Evolutionary conservation across 2,797 vertebrate genomes (phyloP).

Genomic region (Lutjanus argentimaculatus): DNA sequence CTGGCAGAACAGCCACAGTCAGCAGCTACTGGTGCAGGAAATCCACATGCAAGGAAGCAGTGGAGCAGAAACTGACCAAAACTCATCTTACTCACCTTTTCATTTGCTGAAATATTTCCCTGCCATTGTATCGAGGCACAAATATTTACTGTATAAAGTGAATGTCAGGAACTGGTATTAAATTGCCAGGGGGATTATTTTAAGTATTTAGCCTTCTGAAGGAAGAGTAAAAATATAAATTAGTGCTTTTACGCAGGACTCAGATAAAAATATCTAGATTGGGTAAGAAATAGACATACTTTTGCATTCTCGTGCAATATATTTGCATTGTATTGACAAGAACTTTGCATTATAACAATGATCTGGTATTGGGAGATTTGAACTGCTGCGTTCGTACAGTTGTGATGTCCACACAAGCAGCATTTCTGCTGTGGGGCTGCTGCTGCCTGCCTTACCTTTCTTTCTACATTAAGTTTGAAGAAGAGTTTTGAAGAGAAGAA

Average conservation of each 20-base stretch:
- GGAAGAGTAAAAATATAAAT: not conserved
- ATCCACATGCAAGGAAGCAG: constrained; percentile 36
- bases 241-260: not conserved
- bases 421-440: no score
- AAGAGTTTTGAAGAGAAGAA: no score
- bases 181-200: not conserved
- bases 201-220: not conserved
- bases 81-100: constrained; percentile 21
- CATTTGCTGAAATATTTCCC: not conserved
- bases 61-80: constrained; percentile 34
- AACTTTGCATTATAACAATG: no score
- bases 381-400: no score
- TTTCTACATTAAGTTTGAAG: no score
- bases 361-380: no score
- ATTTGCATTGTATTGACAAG: no score
- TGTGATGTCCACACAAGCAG: no score
- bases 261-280: not conserved
- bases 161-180: constrained; percentile 1
- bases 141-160: constrained; percentile 11
- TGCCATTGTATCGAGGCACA: not conserved
- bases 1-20: constrained; percentile 42
- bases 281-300: not conserved
- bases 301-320: not conserved
- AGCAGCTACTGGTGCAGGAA: constrained; percentile 50
- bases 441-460: no score